Evolutionary conservation across 1,140 invertebrate genomes (phyloP), one percentile per base, ranked within the genome.

Genomic region (Dendroctonus ponderosae): DNA sequence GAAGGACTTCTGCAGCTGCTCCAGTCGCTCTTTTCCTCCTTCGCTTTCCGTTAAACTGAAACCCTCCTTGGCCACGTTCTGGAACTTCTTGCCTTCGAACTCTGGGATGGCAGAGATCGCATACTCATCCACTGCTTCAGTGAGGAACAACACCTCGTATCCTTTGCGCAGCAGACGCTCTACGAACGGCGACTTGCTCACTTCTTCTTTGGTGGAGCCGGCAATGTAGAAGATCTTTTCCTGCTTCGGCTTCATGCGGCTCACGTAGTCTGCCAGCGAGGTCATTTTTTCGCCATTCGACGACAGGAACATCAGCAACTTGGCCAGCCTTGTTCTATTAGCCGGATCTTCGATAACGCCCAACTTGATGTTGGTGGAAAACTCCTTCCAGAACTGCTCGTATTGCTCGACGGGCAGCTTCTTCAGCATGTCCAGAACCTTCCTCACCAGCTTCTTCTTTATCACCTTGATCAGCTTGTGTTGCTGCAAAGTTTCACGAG

Each of bases 41-140:
- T 92, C 90, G 14, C 87, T 88, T 77, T 91, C 94, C 65, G 94
- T 89, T 1, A 99, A 78, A 60, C 89, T 87, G 73, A 99, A 88
- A 2, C 97, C 96, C 82, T 99, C 98, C 80, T 99, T 99, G 66
- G 98, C 98, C 41, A 98, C 94, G 78, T 99, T 99, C 81, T 99
- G 96, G 90, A 99, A 98, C 80, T 99, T 99, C 82, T 99, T 98
- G 39, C 95, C 94, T 75, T 99, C 97, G 80, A 96, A 99, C 80
- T 99, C 97, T n/a, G 98, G 96, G 73, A 99, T 80, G 7, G 94
- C 89, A 49, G 96, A 96, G 62, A 99, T 93, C 70, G 92, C 90
- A 80, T 99, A 99, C 80, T 99, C 97, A 82, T 99, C 98, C 43
- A 99, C 94, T 58, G 98, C 94, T 81, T 99, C 98, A 2, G 90